A percentile compares a stretch with the other conserved stretches of the same genome.
These are phyloP conservation scores for Agrilus biguttatus DNA, from an alignment of 2,888 invertebrate genomes.

Conservation along the genomic window DNA sequence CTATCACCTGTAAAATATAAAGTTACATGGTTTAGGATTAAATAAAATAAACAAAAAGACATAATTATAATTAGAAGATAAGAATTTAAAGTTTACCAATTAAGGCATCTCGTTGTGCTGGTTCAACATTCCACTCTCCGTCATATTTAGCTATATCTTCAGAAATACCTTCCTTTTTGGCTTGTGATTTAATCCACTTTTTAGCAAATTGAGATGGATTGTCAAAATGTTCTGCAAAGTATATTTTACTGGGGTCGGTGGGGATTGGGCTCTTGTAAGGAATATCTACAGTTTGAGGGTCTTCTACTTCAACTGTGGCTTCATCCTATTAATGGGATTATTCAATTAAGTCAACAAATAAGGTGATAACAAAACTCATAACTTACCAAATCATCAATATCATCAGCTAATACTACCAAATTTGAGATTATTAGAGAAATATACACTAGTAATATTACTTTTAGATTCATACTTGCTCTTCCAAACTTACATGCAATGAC, in stretches of 20 bases:
- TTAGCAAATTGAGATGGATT: constrained; percentile 54
- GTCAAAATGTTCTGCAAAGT: constrained; percentile 81
- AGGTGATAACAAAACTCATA: too few species aligned
- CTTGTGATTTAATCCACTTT: constrained; percentile 76
- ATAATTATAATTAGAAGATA: too few species aligned
- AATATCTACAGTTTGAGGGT: constrained; percentile 29
- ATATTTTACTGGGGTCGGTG: constrained; percentile 42
- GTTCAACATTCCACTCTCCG: constrained; percentile 66
- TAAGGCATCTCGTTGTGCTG: constrained; percentile 61
- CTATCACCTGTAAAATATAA: constrained; percentile 49
- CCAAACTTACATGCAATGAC: too few species aligned
- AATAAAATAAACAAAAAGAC: too few species aligned
- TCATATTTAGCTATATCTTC: constrained; percentile 91
- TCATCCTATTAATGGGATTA: constrained; percentile 15
- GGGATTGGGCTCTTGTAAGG: constrained; percentile 60
- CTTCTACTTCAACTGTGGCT: constrained; percentile 21
- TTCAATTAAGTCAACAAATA: too few species aligned
- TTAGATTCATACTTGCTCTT: too few species aligned
- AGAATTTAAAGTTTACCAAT: background rate
- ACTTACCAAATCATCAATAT: too few species aligned
- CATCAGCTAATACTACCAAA: too few species aligned
- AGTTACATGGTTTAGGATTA: background rate
- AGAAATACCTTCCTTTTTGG: constrained; percentile 78
- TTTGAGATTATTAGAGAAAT: too few species aligned
- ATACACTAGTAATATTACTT: too few species aligned